phyloP scores from a whole-genome alignment of 1,140 invertebrate species.

The Asobara japonica region DNA sequence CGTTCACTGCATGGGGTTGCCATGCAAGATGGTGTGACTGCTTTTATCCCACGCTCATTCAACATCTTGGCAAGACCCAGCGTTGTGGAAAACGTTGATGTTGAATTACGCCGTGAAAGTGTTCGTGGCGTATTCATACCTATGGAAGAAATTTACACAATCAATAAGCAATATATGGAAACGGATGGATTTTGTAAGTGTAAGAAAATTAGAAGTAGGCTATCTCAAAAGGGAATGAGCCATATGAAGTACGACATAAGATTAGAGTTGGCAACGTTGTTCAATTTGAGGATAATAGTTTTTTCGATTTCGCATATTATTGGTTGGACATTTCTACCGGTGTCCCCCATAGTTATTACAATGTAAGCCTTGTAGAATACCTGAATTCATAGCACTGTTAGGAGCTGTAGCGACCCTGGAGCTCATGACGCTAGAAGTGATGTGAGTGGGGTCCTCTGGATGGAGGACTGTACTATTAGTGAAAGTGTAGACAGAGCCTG shows the following conservation, averaged over 20 bases:
- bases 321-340: no score
- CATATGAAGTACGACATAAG: no score
- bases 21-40: constrained; percentile 74
- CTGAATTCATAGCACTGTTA: constrained; percentile 69
- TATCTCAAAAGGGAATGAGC: no score
- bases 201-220: no score
- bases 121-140: constrained; percentile 71
- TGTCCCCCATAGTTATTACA: no score
- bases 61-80: constrained; percentile 82
- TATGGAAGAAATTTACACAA: no score
- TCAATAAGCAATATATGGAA: no score
- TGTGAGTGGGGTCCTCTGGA: constrained; percentile 81
- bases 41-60: constrained; percentile 82
- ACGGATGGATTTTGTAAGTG: no score
- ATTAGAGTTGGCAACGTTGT: no score
- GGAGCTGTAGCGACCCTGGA: constrained; percentile 69
- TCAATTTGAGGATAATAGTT: no score
- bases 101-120: constrained; percentile 76
- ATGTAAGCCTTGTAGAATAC: no score
- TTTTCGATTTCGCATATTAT: no score
- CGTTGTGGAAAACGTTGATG: constrained; percentile 82
- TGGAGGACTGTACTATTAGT: constrained; percentile 92
- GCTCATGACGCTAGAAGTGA: constrained; percentile 69
- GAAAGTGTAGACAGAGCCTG: constrained; percentile 84
- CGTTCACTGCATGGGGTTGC: constrained; percentile 73